Evolutionary conservation across 1,140 invertebrate genomes (phyloP).

Genomic region (Holcopasites calliopsidis): DNA sequence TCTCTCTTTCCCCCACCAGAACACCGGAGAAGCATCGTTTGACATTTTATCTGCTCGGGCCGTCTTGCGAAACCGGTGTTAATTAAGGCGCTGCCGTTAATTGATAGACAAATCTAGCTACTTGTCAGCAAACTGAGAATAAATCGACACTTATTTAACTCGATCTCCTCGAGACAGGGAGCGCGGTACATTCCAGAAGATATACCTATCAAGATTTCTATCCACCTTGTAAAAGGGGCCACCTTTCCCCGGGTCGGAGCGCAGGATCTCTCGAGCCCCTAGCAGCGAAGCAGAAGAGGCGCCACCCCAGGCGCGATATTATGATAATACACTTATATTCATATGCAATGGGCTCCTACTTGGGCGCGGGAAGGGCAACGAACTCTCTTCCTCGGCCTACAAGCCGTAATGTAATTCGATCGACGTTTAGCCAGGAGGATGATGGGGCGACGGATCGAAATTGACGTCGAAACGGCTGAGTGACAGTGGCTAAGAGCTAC

Average conservation of each 20-base stretch:
- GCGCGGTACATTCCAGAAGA: too few relatives aligned
- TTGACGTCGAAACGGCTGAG: slow-evolving; percentile 49
- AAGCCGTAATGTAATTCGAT: slow-evolving; percentile 68
- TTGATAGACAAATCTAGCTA: slow-evolving; percentile 54
- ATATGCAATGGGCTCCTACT: slow-evolving; percentile 70
- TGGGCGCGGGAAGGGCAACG: slow-evolving; percentile 44
- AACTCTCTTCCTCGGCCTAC: slow-evolving; percentile 48
- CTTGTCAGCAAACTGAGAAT: slow-evolving; percentile 45
- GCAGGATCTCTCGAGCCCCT: slow-evolving; percentile 55
- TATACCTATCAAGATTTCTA: slow-evolving; percentile 56
- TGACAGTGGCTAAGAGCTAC: slow-evolving; percentile 29
- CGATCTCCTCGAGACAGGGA: too few relatives aligned
- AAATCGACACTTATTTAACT: slow-evolving; percentile 38
- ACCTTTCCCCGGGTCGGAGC: slow-evolving; percentile 28
- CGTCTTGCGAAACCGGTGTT: slow-evolving; percentile 34
- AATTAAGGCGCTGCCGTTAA: slow-evolving; percentile 62
- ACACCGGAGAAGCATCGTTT: slow-evolving; percentile 27
- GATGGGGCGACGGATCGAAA: slow-evolving; percentile 65
- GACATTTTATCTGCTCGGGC: slow-evolving; percentile 52
- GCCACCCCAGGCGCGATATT: slow-evolving; percentile 64
- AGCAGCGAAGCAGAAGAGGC: slow-evolving; percentile 56
- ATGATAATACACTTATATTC: slow-evolving; percentile 78
- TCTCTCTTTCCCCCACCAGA: background rate
- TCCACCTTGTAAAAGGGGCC: slow-evolving; percentile 52
- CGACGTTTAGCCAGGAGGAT: slow-evolving; percentile 66